Percentiles rank a stretch among this genome's conserved stretches.
Evolutionary conservation across 2,888 invertebrate genomes (phyloP).

Genomic region (Zaprionus bogoriensis): DNA sequence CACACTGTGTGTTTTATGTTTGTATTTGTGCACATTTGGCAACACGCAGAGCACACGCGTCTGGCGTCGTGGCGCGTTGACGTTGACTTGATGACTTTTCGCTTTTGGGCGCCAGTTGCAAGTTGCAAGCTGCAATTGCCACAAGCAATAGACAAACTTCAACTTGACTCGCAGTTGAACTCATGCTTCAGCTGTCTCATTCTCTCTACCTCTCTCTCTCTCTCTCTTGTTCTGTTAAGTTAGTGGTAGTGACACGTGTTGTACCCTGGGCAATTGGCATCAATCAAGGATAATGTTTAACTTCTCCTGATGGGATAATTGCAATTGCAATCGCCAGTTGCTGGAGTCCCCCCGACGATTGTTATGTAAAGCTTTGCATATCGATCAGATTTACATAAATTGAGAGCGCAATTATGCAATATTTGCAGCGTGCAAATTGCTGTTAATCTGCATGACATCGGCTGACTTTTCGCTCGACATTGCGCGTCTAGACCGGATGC

Average conservation of each 20-base stretch:
- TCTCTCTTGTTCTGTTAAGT: neutral
- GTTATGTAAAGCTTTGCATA: neutral
- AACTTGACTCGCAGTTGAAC: neutral
- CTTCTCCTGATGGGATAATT: conserved; percentile 43
- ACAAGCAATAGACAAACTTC: conserved; percentile 29
- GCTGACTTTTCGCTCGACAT: too few relatives aligned
- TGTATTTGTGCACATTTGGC: neutral
- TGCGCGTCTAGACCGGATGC: conserved; percentile 52
- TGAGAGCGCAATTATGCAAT: conserved; percentile 6
- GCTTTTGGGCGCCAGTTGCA: conserved; percentile 41
- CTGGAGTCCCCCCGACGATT: neutral
- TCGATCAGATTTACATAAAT: conserved; percentile 6
- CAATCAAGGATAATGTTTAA: conserved; percentile 32
- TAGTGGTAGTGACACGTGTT: conserved; percentile 35
- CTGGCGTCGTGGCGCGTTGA: conserved; percentile 34
- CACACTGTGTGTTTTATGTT: neutral
- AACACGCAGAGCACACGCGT: too few relatives aligned
- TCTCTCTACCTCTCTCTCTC: neutral
- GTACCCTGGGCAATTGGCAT: conserved; percentile 15
- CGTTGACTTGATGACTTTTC: conserved; percentile 50
- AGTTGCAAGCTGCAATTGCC: conserved; percentile 37
- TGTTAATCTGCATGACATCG: conserved; percentile 7
- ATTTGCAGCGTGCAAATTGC: neutral
- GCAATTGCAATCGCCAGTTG: conserved; percentile 19
- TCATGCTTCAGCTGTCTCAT: too few relatives aligned